phyloP scores from a whole-genome alignment of 2,797 vertebrate species.

The Mycteria americana region DNA sequence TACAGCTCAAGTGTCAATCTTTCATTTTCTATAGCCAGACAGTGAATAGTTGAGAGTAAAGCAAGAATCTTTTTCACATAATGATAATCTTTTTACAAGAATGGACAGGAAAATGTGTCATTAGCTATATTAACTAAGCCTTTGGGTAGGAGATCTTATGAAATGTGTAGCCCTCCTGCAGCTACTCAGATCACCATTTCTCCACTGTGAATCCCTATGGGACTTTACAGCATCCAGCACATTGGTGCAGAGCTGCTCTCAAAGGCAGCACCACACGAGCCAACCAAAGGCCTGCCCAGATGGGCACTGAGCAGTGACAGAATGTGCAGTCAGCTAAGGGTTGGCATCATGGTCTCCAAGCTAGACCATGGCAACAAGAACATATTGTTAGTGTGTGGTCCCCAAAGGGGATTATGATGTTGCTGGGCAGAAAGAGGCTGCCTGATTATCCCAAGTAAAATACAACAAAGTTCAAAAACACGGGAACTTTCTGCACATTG shows the following conservation, averaged over 20 bases:
- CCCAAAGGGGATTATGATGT: not conserved
- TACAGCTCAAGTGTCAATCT: not conserved
- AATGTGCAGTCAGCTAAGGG: not conserved
- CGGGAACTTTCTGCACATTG: not conserved
- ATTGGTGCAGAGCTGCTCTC: not conserved
- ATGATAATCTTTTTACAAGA: not conserved
- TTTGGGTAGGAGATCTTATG: not conserved
- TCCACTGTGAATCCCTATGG: not conserved
- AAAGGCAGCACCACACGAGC: not conserved
- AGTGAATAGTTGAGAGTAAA: not conserved
- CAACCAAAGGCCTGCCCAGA: not conserved
- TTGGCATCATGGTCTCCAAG: not conserved
- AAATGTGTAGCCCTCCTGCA: not conserved
- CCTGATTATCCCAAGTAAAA: not conserved
- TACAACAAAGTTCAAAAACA: not conserved
- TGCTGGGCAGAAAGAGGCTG: not conserved
- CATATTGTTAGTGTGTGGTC: not conserved
- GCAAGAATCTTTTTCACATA: not conserved
- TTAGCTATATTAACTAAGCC: not conserved
- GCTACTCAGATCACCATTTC: not conserved
- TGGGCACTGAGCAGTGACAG: not conserved
- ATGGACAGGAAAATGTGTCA: not conserved
- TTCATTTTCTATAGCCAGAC: not conserved
- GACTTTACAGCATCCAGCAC: not conserved
- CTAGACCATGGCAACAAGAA: not conserved